A percentile compares a stretch with the other conserved stretches of the same genome.
Conservation (phyloP, 2,113 vertebrate species). For the Cheirogaleus medius region DNA sequence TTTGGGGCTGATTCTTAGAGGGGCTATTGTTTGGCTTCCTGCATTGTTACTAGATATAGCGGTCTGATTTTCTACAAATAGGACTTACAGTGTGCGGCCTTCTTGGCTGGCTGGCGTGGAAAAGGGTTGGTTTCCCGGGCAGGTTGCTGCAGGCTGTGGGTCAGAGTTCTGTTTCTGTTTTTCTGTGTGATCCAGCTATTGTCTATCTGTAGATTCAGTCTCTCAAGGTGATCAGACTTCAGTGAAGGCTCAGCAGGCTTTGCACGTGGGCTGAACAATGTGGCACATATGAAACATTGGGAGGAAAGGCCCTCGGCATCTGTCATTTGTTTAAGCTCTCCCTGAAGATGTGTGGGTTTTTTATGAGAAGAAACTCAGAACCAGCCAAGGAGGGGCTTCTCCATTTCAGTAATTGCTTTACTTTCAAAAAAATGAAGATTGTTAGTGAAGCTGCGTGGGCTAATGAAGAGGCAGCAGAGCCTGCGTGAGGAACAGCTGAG, state of each 20-base stretch:
- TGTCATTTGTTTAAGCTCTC: neutral
- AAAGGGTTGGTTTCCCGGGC: neutral
- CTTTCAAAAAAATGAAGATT: neutral
- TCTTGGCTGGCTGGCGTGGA: neutral
- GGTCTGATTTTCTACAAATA: neutral
- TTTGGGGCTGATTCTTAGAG: neutral
- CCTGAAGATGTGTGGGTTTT: neutral
- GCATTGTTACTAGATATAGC: neutral
- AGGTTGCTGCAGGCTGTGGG: neutral
- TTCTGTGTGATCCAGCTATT: neutral
- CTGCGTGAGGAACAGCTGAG: neutral
- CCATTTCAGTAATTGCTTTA: neutral
- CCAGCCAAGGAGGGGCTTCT: neutral
- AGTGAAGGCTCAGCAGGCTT: neutral
- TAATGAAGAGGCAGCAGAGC: neutral
- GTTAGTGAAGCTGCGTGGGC: neutral
- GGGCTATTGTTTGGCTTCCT: neutral
- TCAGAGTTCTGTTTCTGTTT: neutral
- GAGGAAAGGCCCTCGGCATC: neutral
- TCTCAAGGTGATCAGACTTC: neutral
- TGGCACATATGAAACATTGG: neutral
- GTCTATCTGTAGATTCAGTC: neutral
- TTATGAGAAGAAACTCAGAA: neutral
- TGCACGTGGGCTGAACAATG: neutral
- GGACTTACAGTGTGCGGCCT: neutral